Evolutionary conservation across 2,113 vertebrate genomes (phyloP).

Genomic region (Oncorhynchus gorbuscha): DNA sequence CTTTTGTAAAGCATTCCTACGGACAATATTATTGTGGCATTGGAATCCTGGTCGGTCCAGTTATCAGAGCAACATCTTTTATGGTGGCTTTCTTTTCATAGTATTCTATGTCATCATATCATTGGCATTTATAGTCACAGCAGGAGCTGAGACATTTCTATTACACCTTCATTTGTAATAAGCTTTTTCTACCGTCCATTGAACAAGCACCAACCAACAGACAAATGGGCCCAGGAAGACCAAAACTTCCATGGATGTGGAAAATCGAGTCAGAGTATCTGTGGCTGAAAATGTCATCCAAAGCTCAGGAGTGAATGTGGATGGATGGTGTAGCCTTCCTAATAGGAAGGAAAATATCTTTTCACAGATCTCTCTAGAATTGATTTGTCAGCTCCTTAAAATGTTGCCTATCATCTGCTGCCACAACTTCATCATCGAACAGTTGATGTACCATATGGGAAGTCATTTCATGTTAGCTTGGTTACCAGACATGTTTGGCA

Average conservation of each 20-base stretch:
- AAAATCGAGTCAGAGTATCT: not conserved
- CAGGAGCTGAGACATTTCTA: conserved; percentile 11
- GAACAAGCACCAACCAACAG: conserved; percentile 6
- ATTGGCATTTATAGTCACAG: conserved; percentile 21
- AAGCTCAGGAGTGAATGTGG: conserved; percentile 55
- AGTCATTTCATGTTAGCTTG: not conserved
- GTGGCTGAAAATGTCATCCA: conserved; percentile 61
- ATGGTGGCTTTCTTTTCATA: conserved; percentile 24
- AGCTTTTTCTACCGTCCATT: not conserved
- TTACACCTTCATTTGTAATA: conserved; percentile 13
- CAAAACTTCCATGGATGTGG: conserved; percentile 14
- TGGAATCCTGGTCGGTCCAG: not conserved
- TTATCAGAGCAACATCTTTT: not conserved
- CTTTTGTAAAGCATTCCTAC: no score
- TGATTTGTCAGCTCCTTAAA: not conserved
- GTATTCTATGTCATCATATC: conserved; percentile 24
- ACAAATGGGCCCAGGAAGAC: conserved; percentile 60
- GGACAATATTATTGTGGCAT: no score
- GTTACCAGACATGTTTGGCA: no score
- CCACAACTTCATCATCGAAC: not conserved
- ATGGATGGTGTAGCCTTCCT: conserved; percentile 30
- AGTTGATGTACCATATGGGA: not conserved
- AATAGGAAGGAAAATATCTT: not conserved
- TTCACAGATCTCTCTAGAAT: conserved; percentile 4
- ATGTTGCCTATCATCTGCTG: not conserved